These are phyloP conservation scores for Noturus placidus DNA, from an alignment of 2,113 vertebrate genomes.

Conservation along the genomic window DNA sequence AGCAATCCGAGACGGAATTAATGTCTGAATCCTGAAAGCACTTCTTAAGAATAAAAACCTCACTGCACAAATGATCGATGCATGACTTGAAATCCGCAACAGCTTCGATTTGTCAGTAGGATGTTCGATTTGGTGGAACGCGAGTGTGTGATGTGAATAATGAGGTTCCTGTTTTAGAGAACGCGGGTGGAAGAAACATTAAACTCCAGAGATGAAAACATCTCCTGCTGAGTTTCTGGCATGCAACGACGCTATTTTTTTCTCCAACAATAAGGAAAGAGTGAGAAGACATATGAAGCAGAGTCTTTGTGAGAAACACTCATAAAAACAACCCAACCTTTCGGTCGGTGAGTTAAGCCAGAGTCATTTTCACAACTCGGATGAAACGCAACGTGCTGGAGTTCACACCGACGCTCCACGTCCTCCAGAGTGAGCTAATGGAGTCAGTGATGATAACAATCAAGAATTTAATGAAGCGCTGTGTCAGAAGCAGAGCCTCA, in stretches of 20 bases:
- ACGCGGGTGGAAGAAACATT: not conserved
- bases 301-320: not conserved
- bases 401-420: not conserved
- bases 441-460: slow-evolving; percentile 17
- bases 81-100: not conserved
- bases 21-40: not conserved
- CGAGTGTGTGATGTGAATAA: slow-evolving; percentile 13
- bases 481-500: slow-evolving; percentile 17
- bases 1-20: too few relatives aligned
- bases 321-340: not conserved
- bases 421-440: slow-evolving; percentile 13
- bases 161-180: not conserved
- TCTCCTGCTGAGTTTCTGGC: not conserved
- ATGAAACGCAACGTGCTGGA: not conserved
- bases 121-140: not conserved
- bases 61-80: not conserved
- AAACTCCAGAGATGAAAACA: not conserved
- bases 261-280: not conserved
- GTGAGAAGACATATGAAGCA: not conserved
- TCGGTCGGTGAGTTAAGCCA: not conserved
- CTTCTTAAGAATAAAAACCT: not conserved
- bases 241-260: not conserved
- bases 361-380: not conserved
- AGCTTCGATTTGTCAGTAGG: not conserved
- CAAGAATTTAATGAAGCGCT: slow-evolving; percentile 16